Evolutionary conservation across 1,140 invertebrate species (phyloP).

Genomic region (Sinonovacula constricta): DNA sequence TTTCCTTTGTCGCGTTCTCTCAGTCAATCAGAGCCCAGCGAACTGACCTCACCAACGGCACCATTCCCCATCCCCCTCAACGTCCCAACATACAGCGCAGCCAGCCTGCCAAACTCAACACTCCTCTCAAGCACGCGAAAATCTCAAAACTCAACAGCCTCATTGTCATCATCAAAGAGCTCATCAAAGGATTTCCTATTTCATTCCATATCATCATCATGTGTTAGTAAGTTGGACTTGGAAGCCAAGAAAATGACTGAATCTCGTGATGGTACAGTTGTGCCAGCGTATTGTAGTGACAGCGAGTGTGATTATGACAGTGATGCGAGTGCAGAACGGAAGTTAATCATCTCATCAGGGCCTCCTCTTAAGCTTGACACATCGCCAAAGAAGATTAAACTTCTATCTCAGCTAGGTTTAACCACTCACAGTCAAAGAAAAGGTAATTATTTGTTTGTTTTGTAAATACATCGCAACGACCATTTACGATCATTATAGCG

Average conservation of each 20-base stretch:
- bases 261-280: constrained; percentile 29
- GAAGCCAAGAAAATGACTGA: constrained; percentile 60
- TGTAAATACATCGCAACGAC: too few relatives aligned
- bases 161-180: background rate
- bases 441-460: too few relatives aligned
- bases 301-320: constrained; percentile 63
- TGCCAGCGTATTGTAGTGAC: constrained; percentile 63
- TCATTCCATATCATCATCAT: background rate
- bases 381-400: constrained; percentile 64
- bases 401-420: constrained; percentile 66
- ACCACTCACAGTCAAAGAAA: constrained; percentile 64
- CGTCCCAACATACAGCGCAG: constrained; percentile 32
- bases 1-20: background rate
- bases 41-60: background rate
- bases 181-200: background rate
- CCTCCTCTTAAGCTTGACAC: constrained; percentile 66
- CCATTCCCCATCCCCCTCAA: constrained; percentile 26
- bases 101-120: background rate
- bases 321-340: constrained; percentile 50
- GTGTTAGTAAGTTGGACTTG: constrained; percentile 65
- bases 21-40: background rate
- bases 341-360: constrained; percentile 61
- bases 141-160: background rate
- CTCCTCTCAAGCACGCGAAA: background rate
- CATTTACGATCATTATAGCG: too few relatives aligned